Evolutionary conservation across 2,888 invertebrate species (phyloP).

Genomic region (Listrodromus nycthemerus): DNA sequence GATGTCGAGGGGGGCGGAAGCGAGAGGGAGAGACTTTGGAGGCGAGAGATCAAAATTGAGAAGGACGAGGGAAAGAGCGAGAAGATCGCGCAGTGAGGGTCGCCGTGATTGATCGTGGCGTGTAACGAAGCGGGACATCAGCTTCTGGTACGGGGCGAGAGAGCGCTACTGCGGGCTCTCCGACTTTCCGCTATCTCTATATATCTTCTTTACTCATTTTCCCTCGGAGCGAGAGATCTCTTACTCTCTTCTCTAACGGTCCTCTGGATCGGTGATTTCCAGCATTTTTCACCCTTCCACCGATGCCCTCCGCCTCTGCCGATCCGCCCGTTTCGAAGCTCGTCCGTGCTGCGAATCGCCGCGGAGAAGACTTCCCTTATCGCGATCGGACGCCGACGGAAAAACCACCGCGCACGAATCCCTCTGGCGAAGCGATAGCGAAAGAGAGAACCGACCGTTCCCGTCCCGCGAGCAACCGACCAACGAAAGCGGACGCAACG

Average conservation of each 20-base stretch:
- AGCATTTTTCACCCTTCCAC: slow-evolving; percentile 39
- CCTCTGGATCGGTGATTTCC: slow-evolving; percentile 59
- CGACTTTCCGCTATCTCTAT: slow-evolving; percentile 40
- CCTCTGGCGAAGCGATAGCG: slow-evolving; percentile 18
- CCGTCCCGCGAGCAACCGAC: neutral
- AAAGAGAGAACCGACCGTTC: slow-evolving; percentile 1
- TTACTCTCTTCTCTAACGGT: slow-evolving; percentile 37
- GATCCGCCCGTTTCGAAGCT: slow-evolving; percentile 29
- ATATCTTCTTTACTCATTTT: slow-evolving; percentile 25
- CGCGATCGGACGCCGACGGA: slow-evolving; percentile 41
- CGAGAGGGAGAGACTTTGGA: slow-evolving; percentile 8
- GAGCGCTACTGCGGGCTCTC: slow-evolving; percentile 51
- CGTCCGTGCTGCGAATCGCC: slow-evolving; percentile 42
- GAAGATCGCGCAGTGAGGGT: slow-evolving; percentile 61
- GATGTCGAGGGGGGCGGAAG: slow-evolving; percentile 28
- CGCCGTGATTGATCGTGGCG: slow-evolving; percentile 70
- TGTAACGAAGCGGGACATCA: slow-evolving; percentile 73
- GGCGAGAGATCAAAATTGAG: slow-evolving; percentile 30
- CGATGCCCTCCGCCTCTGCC: slow-evolving; percentile 31
- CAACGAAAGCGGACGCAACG: neutral
- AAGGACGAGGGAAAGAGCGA: slow-evolving; percentile 32
- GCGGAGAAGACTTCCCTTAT: slow-evolving; percentile 59
- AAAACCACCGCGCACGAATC: slow-evolving; percentile 25
- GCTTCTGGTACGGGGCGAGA: slow-evolving; percentile 63
- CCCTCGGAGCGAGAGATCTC: slow-evolving; percentile 48